phyloP scores from a whole-genome alignment of 2,888 invertebrate species.

The Allophyes oxyacanthae region DNA sequence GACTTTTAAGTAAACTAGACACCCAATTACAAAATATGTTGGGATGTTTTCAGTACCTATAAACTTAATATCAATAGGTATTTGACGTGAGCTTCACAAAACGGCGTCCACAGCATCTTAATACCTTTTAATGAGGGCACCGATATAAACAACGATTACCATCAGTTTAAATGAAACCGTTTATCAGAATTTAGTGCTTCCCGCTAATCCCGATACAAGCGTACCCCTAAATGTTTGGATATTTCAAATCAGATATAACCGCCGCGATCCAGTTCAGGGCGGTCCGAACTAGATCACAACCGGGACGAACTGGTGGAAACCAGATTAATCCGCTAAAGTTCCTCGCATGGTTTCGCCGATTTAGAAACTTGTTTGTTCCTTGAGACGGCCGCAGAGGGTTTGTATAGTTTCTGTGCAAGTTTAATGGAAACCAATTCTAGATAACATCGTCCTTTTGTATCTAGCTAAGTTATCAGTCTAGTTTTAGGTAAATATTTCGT shows the following conservation, averaged over 20 bases:
- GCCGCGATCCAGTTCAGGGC: constrained; percentile 47
- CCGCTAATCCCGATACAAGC: constrained; percentile 54
- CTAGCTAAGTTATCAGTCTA: constrained; percentile 44
- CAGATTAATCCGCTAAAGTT: constrained; percentile 83
- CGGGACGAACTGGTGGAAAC: constrained; percentile 77
- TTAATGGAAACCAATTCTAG: constrained; percentile 73
- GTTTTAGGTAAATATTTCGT: constrained; percentile 58
- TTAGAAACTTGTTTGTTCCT: constrained; percentile 86
- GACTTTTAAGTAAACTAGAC: no score
- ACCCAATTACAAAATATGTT: no score
- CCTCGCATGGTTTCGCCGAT: constrained; percentile 85
- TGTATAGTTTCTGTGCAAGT: constrained; percentile 60
- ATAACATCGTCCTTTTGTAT: constrained; percentile 66
- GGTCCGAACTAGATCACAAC: constrained; percentile 70
- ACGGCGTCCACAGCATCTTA: constrained; percentile 30
- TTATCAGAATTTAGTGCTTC: constrained; percentile 55
- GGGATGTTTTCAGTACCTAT: no score
- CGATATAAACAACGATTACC: constrained; percentile 51
- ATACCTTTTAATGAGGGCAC: constrained; percentile 41
- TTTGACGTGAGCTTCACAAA: no score
- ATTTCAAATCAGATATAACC: constrained; percentile 81
- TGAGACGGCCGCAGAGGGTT: constrained; percentile 69
- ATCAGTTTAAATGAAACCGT: constrained; percentile 52
- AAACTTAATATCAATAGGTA: no score
- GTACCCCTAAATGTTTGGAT: constrained; percentile 69